These are phyloP conservation scores for Euphonia xanthogaster DNA, from an alignment of 2,797 vertebrate genomes.

Conservation along the genomic window DNA sequence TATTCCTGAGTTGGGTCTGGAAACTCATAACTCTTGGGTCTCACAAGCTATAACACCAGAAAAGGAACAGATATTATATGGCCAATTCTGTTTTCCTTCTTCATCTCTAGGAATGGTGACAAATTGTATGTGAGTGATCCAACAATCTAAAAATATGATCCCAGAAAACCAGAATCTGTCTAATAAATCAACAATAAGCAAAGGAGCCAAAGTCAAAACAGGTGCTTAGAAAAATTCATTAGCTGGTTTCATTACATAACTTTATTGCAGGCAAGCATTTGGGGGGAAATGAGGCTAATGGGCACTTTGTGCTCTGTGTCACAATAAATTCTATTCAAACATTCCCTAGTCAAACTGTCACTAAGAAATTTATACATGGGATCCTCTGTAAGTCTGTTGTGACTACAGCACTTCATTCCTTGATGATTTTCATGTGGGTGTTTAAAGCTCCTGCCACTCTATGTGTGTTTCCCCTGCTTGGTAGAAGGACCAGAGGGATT, in stretches of 20 bases:
- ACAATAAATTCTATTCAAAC: not conserved
- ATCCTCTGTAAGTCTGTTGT: not conserved
- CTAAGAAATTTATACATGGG: not conserved
- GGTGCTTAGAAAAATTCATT: not conserved
- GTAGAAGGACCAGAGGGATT: not conserved
- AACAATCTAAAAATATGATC: not conserved
- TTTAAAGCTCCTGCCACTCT: not conserved
- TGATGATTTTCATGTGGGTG: not conserved
- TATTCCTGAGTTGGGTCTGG: not conserved
- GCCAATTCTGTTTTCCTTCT: not conserved
- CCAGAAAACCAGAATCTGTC: not conserved
- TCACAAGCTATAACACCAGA: not conserved
- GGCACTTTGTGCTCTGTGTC: not conserved
- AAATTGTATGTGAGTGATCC: not conserved
- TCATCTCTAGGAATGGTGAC: not conserved
- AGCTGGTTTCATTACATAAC: not conserved
- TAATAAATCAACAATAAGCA: not conserved
- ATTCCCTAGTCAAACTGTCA: not conserved
- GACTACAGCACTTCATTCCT: not conserved
- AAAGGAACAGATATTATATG: not conserved
- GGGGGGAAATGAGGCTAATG: not conserved
- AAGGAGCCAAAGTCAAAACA: not conserved
- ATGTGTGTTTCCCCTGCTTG: not conserved
- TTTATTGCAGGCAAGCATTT: not conserved
- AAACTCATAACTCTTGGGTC: not conserved